Evolutionary conservation across 2,888 invertebrate genomes (phyloP).

Genomic region (Seira musarum): DNA sequence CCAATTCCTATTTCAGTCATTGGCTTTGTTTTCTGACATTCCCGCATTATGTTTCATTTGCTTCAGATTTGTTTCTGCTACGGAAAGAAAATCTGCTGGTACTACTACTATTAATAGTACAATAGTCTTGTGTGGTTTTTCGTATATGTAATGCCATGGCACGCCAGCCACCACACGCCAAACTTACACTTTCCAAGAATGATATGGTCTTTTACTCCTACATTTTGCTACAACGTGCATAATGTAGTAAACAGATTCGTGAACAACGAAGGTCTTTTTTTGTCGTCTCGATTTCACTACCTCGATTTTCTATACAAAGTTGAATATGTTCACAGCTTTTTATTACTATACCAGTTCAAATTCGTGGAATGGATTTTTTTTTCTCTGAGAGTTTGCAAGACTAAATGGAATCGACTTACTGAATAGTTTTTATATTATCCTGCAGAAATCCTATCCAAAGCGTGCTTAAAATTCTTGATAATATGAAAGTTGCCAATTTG

Average conservation of each 20-base stretch:
- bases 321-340: neutral
- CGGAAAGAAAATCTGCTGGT: neutral
- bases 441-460: conserved; percentile 53
- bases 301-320: conserved; percentile 8
- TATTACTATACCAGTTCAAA: neutral
- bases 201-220: neutral
- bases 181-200: neutral
- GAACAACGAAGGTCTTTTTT: neutral
- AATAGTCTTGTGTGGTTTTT: too few relatives aligned
- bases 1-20: conserved; percentile 29
- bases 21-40: neutral
- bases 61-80: neutral
- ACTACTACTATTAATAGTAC: too few relatives aligned
- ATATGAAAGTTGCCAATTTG: conserved; percentile 51
- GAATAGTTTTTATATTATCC: conserved; percentile 52
- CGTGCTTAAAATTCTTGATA: conserved; percentile 56
- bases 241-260: neutral
- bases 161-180: neutral
- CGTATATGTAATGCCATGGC: neutral
- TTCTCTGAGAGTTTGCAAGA: conserved; percentile 48
- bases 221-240: neutral
- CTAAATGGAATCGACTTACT: conserved; percentile 41
- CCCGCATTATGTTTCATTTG: neutral
- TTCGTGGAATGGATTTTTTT: conserved; percentile 6
- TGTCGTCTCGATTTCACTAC: too few relatives aligned